Evolutionary conservation across 1,140 invertebrate genomes (phyloP).

Genomic region (Paralvinella palmiformis): DNA sequence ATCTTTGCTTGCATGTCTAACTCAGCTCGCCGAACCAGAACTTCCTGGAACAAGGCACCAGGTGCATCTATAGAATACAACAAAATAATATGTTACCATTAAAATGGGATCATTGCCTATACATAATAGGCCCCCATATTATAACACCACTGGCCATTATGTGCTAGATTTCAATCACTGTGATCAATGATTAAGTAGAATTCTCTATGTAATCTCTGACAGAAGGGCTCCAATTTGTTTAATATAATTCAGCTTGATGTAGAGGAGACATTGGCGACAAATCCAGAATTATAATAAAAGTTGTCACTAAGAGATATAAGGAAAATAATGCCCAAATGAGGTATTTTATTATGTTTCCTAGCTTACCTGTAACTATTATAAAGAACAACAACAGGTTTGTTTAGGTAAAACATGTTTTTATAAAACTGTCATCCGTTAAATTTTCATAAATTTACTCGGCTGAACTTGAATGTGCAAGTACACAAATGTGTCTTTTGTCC

Average conservation of each 20-base stretch:
- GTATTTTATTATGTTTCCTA: background rate
- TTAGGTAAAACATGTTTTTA: slow-evolving; percentile 1
- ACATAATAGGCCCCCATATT: too few relatives aligned
- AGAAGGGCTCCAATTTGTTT: too few relatives aligned
- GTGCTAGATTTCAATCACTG: too few relatives aligned
- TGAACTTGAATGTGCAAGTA: slow-evolving; percentile 2
- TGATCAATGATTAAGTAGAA: too few relatives aligned
- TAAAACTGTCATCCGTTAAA: background rate
- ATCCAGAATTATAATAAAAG: background rate
- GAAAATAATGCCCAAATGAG: background rate
- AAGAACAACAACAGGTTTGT: background rate
- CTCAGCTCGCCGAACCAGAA: slow-evolving; percentile 37
- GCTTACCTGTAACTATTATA: background rate
- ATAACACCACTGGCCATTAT: too few relatives aligned
- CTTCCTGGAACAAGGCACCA: slow-evolving; percentile 36
- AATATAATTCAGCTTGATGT: too few relatives aligned
- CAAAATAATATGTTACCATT: too few relatives aligned
- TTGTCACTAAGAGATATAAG: background rate
- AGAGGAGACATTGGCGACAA: too few relatives aligned
- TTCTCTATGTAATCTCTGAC: too few relatives aligned
- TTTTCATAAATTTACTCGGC: background rate
- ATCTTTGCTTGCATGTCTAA: slow-evolving; percentile 59
- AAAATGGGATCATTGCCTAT: too few relatives aligned
- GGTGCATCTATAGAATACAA: slow-evolving; percentile 27
- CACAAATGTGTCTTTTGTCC: background rate